Evolutionary conservation across 92 coral and sea anemone genomes (phyloP).

Genomic region (Epizoanthus scotinus): DNA sequence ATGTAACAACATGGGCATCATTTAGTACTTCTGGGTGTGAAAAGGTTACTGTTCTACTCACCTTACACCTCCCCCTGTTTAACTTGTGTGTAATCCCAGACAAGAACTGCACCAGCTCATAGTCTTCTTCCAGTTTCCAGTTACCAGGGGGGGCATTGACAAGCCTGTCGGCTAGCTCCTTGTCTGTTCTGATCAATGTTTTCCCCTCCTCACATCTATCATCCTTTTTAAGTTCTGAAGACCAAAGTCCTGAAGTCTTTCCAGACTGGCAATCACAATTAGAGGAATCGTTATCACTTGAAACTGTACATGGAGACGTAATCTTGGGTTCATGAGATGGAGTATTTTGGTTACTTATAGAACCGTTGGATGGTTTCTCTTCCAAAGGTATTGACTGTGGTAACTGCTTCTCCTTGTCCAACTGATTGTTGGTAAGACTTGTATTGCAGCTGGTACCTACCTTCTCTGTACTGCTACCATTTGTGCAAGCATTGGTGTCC

Average conservation of each 20-base stretch:
- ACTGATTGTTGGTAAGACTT: not conserved
- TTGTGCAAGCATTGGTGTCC: not conserved
- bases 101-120: slow-evolving; percentile 76
- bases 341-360: not conserved
- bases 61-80: slow-evolving; percentile 76
- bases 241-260: not conserved
- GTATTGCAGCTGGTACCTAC: not conserved
- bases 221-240: not conserved
- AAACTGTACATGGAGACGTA: not conserved
- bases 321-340: not conserved
- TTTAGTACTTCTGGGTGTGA: not conserved
- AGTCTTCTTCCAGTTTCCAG: slow-evolving; percentile 83
- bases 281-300: not conserved
- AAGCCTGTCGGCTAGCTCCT: slow-evolving; percentile 57
- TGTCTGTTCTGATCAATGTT: slow-evolving; percentile 64
- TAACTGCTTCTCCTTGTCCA: not conserved
- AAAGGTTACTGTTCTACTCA: slow-evolving; percentile 13
- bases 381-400: slow-evolving; percentile 13
- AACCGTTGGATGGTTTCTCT: not conserved
- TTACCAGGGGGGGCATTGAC: slow-evolving; percentile 53
- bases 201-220: slow-evolving; percentile 25
- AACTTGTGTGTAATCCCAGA: slow-evolving; percentile 66
- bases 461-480: not conserved
- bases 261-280: not conserved
- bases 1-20: no score